Conservation (phyloP, 2,797 vertebrate species). For the Pogoniulus pusillus region DNA sequence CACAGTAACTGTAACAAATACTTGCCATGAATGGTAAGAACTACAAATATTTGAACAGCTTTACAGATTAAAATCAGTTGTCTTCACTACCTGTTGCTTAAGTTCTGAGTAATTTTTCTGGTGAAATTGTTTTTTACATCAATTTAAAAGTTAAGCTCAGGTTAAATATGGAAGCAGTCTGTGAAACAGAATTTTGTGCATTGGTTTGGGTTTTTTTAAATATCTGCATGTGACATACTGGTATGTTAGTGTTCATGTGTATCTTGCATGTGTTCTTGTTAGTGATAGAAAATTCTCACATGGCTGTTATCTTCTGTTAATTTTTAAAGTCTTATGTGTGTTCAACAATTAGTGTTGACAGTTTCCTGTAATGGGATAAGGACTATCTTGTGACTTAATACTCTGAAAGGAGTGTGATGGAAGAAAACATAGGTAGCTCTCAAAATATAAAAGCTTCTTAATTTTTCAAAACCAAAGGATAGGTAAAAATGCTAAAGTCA, state of each 20-base stretch:
- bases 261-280: background rate
- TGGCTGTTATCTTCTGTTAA: background rate
- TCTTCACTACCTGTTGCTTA: background rate
- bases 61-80: background rate
- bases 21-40: background rate
- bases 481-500: background rate
- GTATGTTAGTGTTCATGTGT: background rate
- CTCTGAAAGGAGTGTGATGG: background rate
- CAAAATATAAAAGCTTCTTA: background rate
- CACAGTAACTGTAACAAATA: background rate
- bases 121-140: background rate
- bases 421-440: background rate
- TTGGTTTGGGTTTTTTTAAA: no score
- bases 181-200: background rate
- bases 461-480: background rate
- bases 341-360: background rate
- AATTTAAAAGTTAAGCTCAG: background rate
- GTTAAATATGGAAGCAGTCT: background rate
- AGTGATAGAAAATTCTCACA: background rate
- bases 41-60: background rate
- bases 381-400: background rate
- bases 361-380: background rate
- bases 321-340: background rate
- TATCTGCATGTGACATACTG: rapidly evolving
- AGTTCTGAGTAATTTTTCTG: background rate